A percentile compares a stretch with the other conserved stretches of the same genome.
Evolutionary conservation across 2,797 vertebrate species (phyloP).

Genomic region (Spea hammondii): DNA sequence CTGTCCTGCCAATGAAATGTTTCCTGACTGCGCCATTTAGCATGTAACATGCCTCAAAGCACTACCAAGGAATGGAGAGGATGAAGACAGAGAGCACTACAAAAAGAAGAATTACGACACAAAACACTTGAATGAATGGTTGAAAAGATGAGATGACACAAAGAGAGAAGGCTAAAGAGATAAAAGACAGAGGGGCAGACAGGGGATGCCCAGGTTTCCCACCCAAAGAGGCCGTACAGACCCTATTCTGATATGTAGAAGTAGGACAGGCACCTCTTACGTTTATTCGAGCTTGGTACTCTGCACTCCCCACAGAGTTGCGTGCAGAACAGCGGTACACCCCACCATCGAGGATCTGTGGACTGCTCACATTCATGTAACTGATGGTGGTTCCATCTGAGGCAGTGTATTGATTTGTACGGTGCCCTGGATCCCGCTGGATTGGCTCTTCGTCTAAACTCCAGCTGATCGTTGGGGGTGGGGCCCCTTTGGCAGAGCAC

Average conservation of each 20-base stretch:
- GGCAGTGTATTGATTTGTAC: slow-evolving; percentile 96
- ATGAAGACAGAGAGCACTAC: too few relatives aligned
- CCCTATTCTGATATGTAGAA: slow-evolving; percentile 99
- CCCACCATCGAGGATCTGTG: slow-evolving; percentile 91
- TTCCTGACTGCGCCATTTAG: too few relatives aligned
- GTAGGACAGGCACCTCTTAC: slow-evolving; percentile 99
- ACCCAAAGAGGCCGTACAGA: slow-evolving; percentile 58
- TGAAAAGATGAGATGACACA: slow-evolving; percentile 55
- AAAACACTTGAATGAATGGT: neutral
- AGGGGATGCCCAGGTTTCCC: slow-evolving; percentile 50
- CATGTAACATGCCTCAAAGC: too few relatives aligned
- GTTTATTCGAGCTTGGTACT: slow-evolving; percentile 99
- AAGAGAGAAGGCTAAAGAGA: slow-evolving; percentile 63
- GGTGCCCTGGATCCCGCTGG: slow-evolving; percentile 86
- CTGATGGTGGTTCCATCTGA: slow-evolving; percentile 93
- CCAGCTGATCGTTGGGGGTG: slow-evolving; percentile 94
- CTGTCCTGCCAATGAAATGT: too few relatives aligned
- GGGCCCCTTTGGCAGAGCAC: slow-evolving; percentile 93
- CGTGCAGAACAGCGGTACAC: slow-evolving; percentile 97
- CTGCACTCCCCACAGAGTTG: slow-evolving; percentile 98
- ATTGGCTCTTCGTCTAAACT: slow-evolving; percentile 93
- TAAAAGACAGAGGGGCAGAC: slow-evolving; percentile 46
- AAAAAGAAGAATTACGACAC: too few relatives aligned
- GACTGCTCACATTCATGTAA: slow-evolving; percentile 92
- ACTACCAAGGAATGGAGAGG: too few relatives aligned